Percentiles rank a stretch among this genome's conserved stretches.
phyloP scores from a whole-genome alignment of 2,888 invertebrate species.

The Lithosia quadra region DNA sequence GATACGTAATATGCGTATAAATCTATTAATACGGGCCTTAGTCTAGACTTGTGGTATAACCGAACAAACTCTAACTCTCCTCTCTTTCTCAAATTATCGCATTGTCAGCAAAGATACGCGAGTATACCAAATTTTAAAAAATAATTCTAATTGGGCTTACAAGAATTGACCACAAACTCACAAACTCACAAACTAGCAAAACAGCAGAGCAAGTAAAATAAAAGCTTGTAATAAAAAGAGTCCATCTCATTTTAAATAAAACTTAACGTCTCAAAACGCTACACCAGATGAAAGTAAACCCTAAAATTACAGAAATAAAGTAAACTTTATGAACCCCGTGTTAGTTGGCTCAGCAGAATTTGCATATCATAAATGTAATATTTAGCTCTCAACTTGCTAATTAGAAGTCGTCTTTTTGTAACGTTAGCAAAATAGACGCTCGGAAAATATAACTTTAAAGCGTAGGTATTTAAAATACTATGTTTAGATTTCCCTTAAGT shows the following conservation, averaged over 20 bases:
- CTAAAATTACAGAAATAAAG: conserved; percentile 60
- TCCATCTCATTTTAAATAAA: conserved; percentile 63
- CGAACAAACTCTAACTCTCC: no score
- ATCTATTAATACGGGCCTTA: no score
- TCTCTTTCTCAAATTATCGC: no score
- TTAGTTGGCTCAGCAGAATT: conserved; percentile 72
- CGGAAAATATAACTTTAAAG: not conserved
- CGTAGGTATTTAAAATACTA: no score
- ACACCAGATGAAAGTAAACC: conserved; percentile 53
- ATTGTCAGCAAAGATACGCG: no score
- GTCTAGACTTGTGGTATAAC: no score
- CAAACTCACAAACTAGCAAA: no score
- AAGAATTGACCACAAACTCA: no score
- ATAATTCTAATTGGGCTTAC: no score
- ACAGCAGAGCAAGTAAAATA: conserved; percentile 56
- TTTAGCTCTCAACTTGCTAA: conserved; percentile 86
- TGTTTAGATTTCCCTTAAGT: no score
- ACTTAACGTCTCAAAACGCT: conserved; percentile 50
- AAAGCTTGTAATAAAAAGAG: conserved; percentile 65
- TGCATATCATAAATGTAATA: conserved; percentile 86
- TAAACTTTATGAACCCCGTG: conserved; percentile 58
- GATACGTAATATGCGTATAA: no score
- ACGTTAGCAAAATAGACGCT: conserved; percentile 58
- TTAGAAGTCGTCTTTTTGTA: conserved; percentile 80
- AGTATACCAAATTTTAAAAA: no score